Conservation (phyloP, 2,888 invertebrate genomes). For the Ophion slaviceki region DNA sequence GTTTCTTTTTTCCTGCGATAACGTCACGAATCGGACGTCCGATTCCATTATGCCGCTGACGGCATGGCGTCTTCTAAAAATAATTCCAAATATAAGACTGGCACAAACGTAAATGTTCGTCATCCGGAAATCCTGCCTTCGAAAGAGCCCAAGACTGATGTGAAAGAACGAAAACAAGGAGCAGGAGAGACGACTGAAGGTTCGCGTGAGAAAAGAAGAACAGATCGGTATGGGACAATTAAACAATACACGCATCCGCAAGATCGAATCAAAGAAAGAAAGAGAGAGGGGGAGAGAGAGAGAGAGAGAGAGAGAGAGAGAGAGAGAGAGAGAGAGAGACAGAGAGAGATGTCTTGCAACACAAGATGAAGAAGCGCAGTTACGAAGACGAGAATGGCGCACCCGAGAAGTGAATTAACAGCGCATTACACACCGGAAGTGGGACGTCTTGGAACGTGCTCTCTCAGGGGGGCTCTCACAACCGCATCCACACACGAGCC, state of each 20-base stretch:
- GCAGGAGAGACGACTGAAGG: background rate
- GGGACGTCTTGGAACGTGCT: slow-evolving; percentile 72
- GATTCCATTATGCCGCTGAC: slow-evolving; percentile 22
- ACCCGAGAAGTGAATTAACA: slow-evolving; percentile 57
- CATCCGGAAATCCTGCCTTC: slow-evolving; percentile 48
- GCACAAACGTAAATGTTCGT: slow-evolving; percentile 30
- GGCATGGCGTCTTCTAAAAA: slow-evolving; percentile 28
- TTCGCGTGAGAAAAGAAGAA: background rate
- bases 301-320: background rate
- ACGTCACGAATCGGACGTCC: slow-evolving; percentile 29
- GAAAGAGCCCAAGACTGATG: background rate
- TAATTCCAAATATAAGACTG: slow-evolving; percentile 29
- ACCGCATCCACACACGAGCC: background rate
- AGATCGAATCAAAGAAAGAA: background rate
- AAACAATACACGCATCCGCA: background rate
- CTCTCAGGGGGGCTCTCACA: slow-evolving; percentile 37
- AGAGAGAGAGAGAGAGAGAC: background rate
- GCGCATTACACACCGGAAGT: slow-evolving; percentile 69
- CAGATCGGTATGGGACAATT: background rate
- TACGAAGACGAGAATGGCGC: slow-evolving; percentile 42
- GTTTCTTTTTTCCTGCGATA: background rate
- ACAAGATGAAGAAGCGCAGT: slow-evolving; percentile 32
- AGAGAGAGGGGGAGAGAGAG: background rate
- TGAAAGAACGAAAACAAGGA: slow-evolving; percentile 11
- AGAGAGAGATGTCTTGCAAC: slow-evolving; percentile 1